Conservation (phyloP, 2,113 vertebrate species). For the Laterallus jamaicensis region DNA sequence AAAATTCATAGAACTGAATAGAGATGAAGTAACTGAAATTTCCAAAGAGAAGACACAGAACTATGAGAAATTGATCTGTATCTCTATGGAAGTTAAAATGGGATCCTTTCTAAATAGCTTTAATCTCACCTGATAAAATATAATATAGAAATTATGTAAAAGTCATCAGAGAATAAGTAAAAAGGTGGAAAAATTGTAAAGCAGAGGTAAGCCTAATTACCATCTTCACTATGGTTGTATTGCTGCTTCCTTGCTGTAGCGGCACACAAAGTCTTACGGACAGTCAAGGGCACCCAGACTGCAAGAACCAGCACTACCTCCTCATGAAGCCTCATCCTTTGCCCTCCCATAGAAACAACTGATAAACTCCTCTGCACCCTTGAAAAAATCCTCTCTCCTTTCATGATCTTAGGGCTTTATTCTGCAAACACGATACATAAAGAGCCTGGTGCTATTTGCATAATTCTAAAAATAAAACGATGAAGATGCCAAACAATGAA, state of each 20-base stretch:
- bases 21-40: background rate
- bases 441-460: background rate
- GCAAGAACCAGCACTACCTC: background rate
- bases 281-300: background rate
- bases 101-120: background rate
- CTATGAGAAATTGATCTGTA: background rate
- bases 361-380: background rate
- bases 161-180: background rate
- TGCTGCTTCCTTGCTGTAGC: background rate
- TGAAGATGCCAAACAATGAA: background rate
- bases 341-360: background rate
- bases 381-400: background rate
- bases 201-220: background rate
- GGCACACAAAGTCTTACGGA: background rate
- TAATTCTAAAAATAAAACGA: background rate
- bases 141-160: background rate
- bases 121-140: background rate
- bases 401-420: background rate
- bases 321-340: background rate
- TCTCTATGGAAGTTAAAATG: background rate
- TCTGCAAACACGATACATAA: accelerated
- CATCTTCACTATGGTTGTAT: background rate
- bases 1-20: background rate
- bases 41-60: background rate
- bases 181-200: background rate